Percentiles rank a stretch among this genome's conserved stretches.
Evolutionary conservation across 2,113 vertebrate species (phyloP).

Genomic region (Ancistrus triradiatus): DNA sequence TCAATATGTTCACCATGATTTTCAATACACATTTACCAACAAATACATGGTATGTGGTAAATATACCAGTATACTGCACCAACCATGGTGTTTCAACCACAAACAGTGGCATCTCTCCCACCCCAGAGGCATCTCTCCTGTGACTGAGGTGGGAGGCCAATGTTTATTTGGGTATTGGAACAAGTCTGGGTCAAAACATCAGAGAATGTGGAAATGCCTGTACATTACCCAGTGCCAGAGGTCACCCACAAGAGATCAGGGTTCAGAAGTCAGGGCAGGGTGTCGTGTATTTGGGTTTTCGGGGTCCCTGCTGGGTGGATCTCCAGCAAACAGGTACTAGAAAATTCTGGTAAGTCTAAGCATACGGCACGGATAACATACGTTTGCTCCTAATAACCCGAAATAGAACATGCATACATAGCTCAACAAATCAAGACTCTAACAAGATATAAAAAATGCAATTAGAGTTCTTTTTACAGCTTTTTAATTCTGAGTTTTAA

Average conservation of each 20-base stretch:
- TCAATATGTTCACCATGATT: no score
- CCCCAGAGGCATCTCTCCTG: not conserved
- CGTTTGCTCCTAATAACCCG: not conserved
- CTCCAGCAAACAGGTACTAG: not conserved
- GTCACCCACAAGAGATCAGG: slow-evolving; percentile 3
- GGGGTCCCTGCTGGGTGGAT: not conserved
- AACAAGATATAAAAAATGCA: not conserved
- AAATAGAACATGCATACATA: not conserved
- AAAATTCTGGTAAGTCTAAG: not conserved
- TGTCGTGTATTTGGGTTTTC: not conserved
- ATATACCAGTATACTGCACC: no score
- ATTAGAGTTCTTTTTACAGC: no score
- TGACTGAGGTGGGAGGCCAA: not conserved
- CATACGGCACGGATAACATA: slow-evolving; percentile 4
- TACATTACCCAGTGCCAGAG: slow-evolving; percentile 35
- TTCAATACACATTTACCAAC: no score
- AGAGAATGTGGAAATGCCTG: slow-evolving; percentile 38
- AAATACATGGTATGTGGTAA: no score
- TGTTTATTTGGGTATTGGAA: slow-evolving; percentile 7
- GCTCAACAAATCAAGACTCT: no score
- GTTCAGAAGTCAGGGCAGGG: not conserved
- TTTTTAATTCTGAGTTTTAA: no score
- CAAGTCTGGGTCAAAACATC: slow-evolving; percentile 47
- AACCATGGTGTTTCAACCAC: no score
- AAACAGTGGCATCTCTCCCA: no score